These are phyloP conservation scores for Helicoverpa zea DNA, from an alignment of 1,140 invertebrate genomes.

Conservation along the genomic window DNA sequence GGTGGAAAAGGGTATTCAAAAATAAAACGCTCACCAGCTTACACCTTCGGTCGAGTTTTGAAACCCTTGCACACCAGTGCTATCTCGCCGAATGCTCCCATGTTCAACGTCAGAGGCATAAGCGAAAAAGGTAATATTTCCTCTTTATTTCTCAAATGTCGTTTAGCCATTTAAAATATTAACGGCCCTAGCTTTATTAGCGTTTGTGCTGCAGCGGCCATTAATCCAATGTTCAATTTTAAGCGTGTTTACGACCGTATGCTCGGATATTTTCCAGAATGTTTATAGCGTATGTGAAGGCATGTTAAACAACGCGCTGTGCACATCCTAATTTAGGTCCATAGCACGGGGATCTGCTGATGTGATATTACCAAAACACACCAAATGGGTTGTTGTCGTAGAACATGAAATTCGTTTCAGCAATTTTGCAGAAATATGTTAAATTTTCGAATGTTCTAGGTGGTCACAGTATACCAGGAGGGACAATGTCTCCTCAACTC, in stretches of 20 bases:
- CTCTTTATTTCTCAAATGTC: too few species aligned
- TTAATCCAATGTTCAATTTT: too few species aligned
- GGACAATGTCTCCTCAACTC: conserved; percentile 60
- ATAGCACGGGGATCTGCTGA: too few species aligned
- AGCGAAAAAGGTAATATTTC: conserved; percentile 62
- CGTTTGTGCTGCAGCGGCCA: too few species aligned
- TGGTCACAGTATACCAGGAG: conserved; percentile 62
- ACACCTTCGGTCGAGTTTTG: conserved; percentile 68
- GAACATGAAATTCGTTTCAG: not conserved
- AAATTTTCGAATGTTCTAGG: conserved; percentile 55
- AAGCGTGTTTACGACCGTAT: too few species aligned
- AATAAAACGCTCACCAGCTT: conserved; percentile 72
- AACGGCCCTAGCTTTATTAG: too few species aligned
- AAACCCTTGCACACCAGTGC: conserved; percentile 56
- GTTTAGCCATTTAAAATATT: too few species aligned
- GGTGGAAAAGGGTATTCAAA: conserved; percentile 73
- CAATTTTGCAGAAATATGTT: not conserved
- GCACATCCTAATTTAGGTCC: too few species aligned
- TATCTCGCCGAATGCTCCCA: conserved; percentile 61
- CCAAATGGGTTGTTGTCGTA: not conserved
- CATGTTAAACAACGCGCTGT: too few species aligned
- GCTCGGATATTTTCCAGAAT: too few species aligned
- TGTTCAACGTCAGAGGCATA: conserved; percentile 65
- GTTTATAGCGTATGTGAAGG: too few species aligned
- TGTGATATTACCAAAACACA: too few species aligned